Conservation (phyloP, 2,888 invertebrate genomes). For the Eristalis intricaria region DNA sequence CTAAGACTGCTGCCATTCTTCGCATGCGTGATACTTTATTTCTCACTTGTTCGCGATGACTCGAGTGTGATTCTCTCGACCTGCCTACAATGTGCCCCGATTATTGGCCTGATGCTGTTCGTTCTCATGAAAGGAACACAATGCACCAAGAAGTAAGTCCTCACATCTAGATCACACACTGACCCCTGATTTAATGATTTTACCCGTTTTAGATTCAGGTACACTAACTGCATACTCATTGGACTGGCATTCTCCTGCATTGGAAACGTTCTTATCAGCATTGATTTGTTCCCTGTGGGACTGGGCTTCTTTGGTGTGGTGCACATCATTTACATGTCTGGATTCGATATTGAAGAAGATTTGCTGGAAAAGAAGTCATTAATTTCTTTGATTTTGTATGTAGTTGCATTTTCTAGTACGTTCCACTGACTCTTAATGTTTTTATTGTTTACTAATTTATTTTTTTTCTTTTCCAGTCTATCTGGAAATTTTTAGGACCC, state of each 20-base stretch:
- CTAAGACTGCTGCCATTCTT: neutral
- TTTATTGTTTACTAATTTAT: neutral
- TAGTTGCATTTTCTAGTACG: slow-evolving; percentile 82
- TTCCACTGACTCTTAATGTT: neutral
- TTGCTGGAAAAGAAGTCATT: slow-evolving; percentile 83
- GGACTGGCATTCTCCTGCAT: slow-evolving; percentile 91
- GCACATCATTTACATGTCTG: slow-evolving; percentile 89
- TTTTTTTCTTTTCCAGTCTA: neutral
- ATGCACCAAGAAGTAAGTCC: slow-evolving; percentile 84
- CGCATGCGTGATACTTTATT: slow-evolving; percentile 84
- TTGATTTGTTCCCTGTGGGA: slow-evolving; percentile 84
- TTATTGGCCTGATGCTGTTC: slow-evolving; percentile 90
- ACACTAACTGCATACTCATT: slow-evolving; percentile 87
- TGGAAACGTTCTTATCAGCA: slow-evolving; percentile 91
- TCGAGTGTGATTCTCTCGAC: slow-evolving; percentile 87
- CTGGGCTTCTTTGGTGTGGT: slow-evolving; percentile 91
- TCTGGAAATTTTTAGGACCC: slow-evolving; percentile 64
- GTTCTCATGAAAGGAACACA: slow-evolving; percentile 88
- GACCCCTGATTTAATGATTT: neutral
- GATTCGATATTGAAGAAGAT: slow-evolving; percentile 86
- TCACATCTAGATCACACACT: neutral
- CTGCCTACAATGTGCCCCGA: slow-evolving; percentile 92
- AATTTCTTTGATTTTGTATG: slow-evolving; percentile 83
- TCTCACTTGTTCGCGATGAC: slow-evolving; percentile 86
- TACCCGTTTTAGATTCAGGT: slow-evolving; percentile 83